Evolutionary conservation across 2,888 invertebrate genomes (phyloP).

Genomic region (Osmoderma eremita): DNA sequence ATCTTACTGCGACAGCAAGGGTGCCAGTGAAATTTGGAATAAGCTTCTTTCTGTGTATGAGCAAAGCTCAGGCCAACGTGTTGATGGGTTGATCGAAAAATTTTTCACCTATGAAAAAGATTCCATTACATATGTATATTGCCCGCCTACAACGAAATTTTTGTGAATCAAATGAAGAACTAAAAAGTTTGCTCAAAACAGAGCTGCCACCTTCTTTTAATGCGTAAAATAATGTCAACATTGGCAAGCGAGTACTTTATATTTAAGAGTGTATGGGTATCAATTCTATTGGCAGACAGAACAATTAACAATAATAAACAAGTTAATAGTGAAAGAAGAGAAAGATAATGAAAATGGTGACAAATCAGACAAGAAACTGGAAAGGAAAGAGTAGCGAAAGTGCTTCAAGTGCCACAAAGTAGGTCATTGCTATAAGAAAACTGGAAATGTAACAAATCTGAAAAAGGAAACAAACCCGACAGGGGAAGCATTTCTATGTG

Average conservation of each 20-base stretch:
- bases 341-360: too few relatives aligned
- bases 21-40: slow-evolving; percentile 31
- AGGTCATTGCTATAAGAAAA: slow-evolving; percentile 39
- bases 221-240: slow-evolving; percentile 43
- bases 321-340: too few relatives aligned
- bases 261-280: slow-evolving; percentile 45
- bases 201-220: slow-evolving; percentile 45
- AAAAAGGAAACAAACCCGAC: neutral
- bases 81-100: slow-evolving; percentile 46
- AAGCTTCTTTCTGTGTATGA: slow-evolving; percentile 43
- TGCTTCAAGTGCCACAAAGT: too few relatives aligned
- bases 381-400: too few relatives aligned
- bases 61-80: slow-evolving; percentile 47
- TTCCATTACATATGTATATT: slow-evolving; percentile 42
- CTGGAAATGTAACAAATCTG: neutral
- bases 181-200: slow-evolving; percentile 42
- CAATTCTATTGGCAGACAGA: slow-evolving; percentile 38
- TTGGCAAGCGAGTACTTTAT: too few relatives aligned
- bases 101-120: slow-evolving; percentile 45
- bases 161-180: slow-evolving; percentile 44
- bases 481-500: slow-evolving; percentile 36
- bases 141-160: slow-evolving; percentile 42
- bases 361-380: too few relatives aligned
- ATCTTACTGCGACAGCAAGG: neutral
- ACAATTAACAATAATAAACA: slow-evolving; percentile 26